Evolutionary conservation across 2,888 invertebrate species (phyloP), one percentile per base, ranked within the genome.

Genomic region (Xestobium rufovillosum): DNA sequence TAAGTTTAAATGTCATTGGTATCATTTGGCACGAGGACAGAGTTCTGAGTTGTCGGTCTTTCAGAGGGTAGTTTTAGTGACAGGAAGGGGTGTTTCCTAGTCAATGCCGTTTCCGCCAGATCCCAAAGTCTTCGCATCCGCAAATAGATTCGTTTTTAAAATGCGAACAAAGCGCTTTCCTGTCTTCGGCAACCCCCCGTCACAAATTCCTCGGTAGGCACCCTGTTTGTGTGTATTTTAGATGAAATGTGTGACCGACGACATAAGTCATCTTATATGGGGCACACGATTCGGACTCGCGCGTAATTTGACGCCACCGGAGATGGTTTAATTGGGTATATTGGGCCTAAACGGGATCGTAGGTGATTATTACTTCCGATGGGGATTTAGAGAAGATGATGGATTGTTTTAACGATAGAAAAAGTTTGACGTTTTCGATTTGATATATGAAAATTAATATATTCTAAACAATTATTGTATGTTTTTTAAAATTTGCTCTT

Each of bases 1-100:
- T n/a, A n/a, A n/a, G n/a, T n/a, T n/a, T n/a, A n/a, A n/a, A n/a
- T n/a, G n/a, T n/a, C n/a, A n/a, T n/a, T n/a, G n/a, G n/a, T n/a
- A n/a, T n/a, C n/a, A n/a, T n/a, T n/a, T n/a, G n/a, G n/a, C n/a
- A n/a, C n/a, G n/a, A n/a, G n/a, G n/a, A n/a, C n/a, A n/a, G n/a
- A n/a, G n/a, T n/a, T n/a, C n/a, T n/a, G n/a, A n/a, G n/a, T 19
- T 8, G 23, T 8, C 23, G 6, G 38, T 29, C 19, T 39, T 39
- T 39, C 34, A 40, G 30, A 36, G 45, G 49, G 48, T 48, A 46
- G 47, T 49, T 47, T 47, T 38, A 34, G 26, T 16, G 42, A 53
- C 57, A 56, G 57, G 58, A 58, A 58, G 53, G 57, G 58, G 58
- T 58, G 58, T 58, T 52, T 50, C 55, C 49, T 45, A 42, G 43